Evolutionary conservation across 2,888 invertebrate genomes (phyloP), one percentile per base, ranked within the genome.

Genomic region (Ormia ochracea): DNA sequence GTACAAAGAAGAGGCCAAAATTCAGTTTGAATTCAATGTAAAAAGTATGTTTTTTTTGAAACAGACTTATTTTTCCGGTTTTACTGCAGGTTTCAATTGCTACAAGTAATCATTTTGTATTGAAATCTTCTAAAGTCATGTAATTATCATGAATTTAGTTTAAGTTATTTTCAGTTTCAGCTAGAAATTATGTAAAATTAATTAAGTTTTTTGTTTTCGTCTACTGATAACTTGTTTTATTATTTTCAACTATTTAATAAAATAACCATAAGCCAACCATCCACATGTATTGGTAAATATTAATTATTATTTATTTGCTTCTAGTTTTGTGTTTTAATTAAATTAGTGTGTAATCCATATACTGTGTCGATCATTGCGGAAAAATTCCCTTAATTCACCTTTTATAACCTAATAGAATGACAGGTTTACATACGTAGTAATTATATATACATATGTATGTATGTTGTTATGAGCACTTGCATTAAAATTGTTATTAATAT

Each of bases 341-440:
- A 74, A 23, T 52, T 45, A 65, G 45, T 65, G 52, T 54, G 38
- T 69, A 69, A 69, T 23, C 14, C 14, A 54, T 54, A 61, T 61
- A 61, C 59, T 69, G 17, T 36, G 58, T 17, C 14, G 9, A 43
- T 58, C 43, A 52, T 33, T 33, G 10, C 41, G 58, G 61, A 56
- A 74, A 61, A 41, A 10, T 73, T 48, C 56, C 14, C 9, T 48
- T 56, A 23, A 10, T 54, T 33, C 14, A 45, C 9, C 45, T 38
- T 68, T 78, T 38, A 68, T 45, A 74, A 68, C 56, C 63, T 79
- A 74, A 75, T 70, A 17, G 48, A 52, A 59, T 65, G n/a, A n/a
- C n/a, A n/a, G n/a, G n/a, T n/a, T n/a, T n/a, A n/a, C n/a, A n/a
- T n/a, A n/a, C n/a, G n/a, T 75, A 74, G 50, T 38, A 33, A n/a